phyloP scores from a whole-genome alignment of 2,888 invertebrate genomes.

The Hecatera dysodea region DNA sequence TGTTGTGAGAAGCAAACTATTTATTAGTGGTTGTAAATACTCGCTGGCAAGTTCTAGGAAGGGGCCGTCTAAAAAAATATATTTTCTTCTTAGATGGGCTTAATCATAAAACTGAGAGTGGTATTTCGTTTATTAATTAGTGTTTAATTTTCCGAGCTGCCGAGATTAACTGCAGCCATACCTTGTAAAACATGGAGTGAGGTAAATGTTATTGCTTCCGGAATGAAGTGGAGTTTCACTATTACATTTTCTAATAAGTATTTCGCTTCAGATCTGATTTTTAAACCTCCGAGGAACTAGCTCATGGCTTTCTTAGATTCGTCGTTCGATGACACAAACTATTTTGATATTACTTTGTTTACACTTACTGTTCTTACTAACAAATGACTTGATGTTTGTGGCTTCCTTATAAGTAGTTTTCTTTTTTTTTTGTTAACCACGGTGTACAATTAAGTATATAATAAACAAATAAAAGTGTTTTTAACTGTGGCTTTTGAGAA shows the following conservation, averaged over 20 bases:
- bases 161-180: conserved; percentile 10
- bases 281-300: background rate
- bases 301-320: background rate
- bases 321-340: background rate
- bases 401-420: background rate
- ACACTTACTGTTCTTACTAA: background rate
- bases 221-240: conserved; percentile 12
- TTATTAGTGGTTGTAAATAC: conserved; percentile 62
- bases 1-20: conserved; percentile 43
- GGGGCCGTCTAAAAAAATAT: conserved; percentile 36
- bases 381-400: background rate
- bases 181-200: conserved; percentile 24
- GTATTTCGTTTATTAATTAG: conserved; percentile 34
- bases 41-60: conserved; percentile 38
- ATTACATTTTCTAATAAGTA: background rate
- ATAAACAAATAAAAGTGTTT: no score
- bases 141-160: conserved; percentile 20
- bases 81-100: conserved; percentile 35
- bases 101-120: conserved; percentile 37
- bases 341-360: background rate
- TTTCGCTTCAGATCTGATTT: background rate
- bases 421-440: no score
- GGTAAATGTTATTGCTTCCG: conserved; percentile 16
- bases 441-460: no score
- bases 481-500: background rate